Conservation (phyloP, 2,113 vertebrate genomes). For the Pseudolaguvia tuberculata region DNA sequence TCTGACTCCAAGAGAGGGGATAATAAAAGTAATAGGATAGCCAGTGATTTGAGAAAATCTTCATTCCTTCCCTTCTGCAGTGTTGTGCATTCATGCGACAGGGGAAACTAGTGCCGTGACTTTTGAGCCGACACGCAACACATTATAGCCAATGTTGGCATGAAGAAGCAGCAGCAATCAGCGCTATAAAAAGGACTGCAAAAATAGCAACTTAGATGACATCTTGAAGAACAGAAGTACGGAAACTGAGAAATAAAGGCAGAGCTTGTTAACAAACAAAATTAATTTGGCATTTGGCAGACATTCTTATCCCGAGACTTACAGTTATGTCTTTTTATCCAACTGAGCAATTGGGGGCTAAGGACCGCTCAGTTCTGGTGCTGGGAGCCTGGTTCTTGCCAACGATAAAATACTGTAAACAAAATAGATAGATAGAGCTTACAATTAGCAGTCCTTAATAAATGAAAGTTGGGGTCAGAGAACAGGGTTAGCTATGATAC, state of each 20-base stretch:
- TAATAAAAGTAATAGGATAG: slow-evolving; percentile 46
- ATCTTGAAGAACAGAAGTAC: slow-evolving; percentile 37
- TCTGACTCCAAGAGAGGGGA: slow-evolving; percentile 42
- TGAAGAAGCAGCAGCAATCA: slow-evolving; percentile 35
- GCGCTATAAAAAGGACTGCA: slow-evolving; percentile 17
- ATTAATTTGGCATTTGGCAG: too few species aligned
- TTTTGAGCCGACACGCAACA: slow-evolving; percentile 38
- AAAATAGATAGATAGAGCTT: too few species aligned
- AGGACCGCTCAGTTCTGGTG: too few species aligned
- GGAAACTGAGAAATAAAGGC: neutral
- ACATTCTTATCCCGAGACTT: too few species aligned
- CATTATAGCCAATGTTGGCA: slow-evolving; percentile 47
- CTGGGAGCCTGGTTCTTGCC: too few species aligned
- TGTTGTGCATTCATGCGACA: slow-evolving; percentile 34
- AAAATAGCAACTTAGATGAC: slow-evolving; percentile 34
- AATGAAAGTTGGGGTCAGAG: too few species aligned
- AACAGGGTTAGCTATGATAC: too few species aligned
- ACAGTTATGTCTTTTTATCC: too few species aligned
- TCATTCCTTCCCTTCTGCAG: slow-evolving; percentile 36
- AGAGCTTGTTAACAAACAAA: neutral
- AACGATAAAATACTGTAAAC: too few species aligned
- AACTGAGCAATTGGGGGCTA: neutral
- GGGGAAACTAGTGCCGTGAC: slow-evolving; percentile 20
- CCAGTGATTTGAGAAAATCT: slow-evolving; percentile 43
- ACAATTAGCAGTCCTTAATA: too few species aligned